These are phyloP conservation scores for Ormia ochracea DNA, from an alignment of 2,888 invertebrate species.

Conservation along the genomic window DNA sequence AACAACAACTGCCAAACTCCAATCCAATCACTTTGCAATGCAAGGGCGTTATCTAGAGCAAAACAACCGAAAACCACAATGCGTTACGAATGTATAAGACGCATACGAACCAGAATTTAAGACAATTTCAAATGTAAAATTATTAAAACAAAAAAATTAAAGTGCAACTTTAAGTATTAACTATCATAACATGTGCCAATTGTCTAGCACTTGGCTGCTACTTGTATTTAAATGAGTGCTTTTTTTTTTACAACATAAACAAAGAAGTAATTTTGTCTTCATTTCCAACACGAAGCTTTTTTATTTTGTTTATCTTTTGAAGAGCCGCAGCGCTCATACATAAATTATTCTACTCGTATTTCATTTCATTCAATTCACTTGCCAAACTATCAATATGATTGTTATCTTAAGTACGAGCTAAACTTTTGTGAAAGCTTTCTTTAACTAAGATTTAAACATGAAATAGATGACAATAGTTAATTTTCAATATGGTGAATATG, in stretches of 20 bases:
- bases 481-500: slow-evolving; percentile 1
- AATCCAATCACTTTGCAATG: slow-evolving; percentile 62
- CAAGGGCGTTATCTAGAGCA: slow-evolving; percentile 72
- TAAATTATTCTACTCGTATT: slow-evolving; percentile 37
- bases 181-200: slow-evolving; percentile 20
- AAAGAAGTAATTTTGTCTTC: slow-evolving; percentile 30
- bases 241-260: slow-evolving; percentile 16
- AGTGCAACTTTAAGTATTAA: slow-evolving; percentile 41
- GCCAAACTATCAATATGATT: slow-evolving; percentile 30
- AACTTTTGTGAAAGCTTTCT: not conserved
- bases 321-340: slow-evolving; percentile 27
- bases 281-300: slow-evolving; percentile 21
- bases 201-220: slow-evolving; percentile 29
- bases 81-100: slow-evolving; percentile 60
- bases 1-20: slow-evolving; percentile 52
- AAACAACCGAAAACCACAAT: slow-evolving; percentile 66
- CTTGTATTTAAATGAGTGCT: slow-evolving; percentile 41
- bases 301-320: slow-evolving; percentile 20
- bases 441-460: not conserved
- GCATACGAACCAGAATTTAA: slow-evolving; percentile 27
- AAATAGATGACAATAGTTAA: not conserved
- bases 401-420: not conserved
- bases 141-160: not conserved
- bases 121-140: slow-evolving; percentile 27
- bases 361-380: slow-evolving; percentile 45